Conservation (phyloP, 2,113 vertebrate genomes). For the Ammodytes marinus region DNA sequence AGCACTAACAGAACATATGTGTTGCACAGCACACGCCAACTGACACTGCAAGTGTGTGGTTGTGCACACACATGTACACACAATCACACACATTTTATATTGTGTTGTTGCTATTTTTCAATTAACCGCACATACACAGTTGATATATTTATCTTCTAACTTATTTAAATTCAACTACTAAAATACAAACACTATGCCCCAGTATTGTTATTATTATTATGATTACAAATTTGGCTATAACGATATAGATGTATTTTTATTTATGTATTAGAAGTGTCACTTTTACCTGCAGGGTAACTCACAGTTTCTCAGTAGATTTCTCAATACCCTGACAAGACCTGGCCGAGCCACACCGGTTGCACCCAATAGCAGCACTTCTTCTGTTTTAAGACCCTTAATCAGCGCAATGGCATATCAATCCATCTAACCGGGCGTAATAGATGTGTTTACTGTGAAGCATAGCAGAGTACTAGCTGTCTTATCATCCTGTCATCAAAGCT, state of each 20-base stretch:
- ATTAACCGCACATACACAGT: neutral
- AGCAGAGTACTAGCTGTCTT: slow-evolving; percentile 21
- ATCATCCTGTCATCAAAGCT: slow-evolving; percentile 25
- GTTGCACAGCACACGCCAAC: slow-evolving; percentile 54
- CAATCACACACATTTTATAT: neutral
- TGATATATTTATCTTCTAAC: neutral
- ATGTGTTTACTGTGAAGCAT: slow-evolving; percentile 37
- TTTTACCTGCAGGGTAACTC: slow-evolving; percentile 6
- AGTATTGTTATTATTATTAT: neutral
- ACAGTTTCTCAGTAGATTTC: slow-evolving; percentile 6
- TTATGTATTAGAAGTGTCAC: neutral
- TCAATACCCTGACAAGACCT: slow-evolving; percentile 34
- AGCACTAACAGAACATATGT: slow-evolving; percentile 60
- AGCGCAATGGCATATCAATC: slow-evolving; percentile 40
- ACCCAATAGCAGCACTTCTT: slow-evolving; percentile 56
- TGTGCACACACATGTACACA: neutral
- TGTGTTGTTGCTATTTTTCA: neutral
- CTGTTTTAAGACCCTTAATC: slow-evolving; percentile 53
- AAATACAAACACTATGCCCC: no score
- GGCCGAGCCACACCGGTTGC: slow-evolving; percentile 37
- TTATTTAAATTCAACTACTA: no score
- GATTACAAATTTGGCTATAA: neutral
- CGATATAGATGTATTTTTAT: neutral
- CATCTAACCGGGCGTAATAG: slow-evolving; percentile 33
- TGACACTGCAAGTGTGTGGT: slow-evolving; percentile 8